Evolutionary conservation across 2,888 invertebrate genomes (phyloP), one percentile per base, ranked within the genome.

Genomic region (Trichopria drosophilae): DNA sequence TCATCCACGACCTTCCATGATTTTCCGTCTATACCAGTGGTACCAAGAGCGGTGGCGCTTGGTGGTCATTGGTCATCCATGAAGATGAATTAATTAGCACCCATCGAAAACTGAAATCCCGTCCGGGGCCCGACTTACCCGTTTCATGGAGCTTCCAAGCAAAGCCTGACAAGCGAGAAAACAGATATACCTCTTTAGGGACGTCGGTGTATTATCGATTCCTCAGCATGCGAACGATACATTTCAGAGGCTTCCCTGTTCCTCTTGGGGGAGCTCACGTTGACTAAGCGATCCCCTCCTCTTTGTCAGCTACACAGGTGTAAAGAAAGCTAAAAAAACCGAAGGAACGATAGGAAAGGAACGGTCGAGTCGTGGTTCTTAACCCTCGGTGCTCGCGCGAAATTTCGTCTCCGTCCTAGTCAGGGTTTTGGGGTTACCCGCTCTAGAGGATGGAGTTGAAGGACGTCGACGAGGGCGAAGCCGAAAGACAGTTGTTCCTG

Each of bases 171-270:
- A 53, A 53, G 49, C 31, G 44, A 31, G 37, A 55, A 59, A 40
- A 18, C 50, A 58, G 39, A 57, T 57, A 57, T 60, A 51, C 47
- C 39, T 53, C n/a, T n/a, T n/a, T n/a, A n/a, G n/a, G n/a, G n/a
- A n/a, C 53, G 55, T 49, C 55, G 55, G 55, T 60, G 44, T 61
- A 56, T 63, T 72, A 72, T 72, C 64, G 71, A 72, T 72, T 72
- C 65, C 66, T 51, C n/a, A 58, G 64, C 66, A 63, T 63, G 69
- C 62, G 67, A 69, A 67, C 65, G 68, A 68, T 61, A 67, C 70
- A 68, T 65, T 68, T 69, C 64, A 69, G 62, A 56, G 72, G 71
- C 68, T 71, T 72, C 71, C 43, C 62, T 65, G 64, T 61, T 67
- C 68, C 67, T 65, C 69, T 65, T 68, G 66, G 62, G 66, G 64